Evolutionary conservation across 2,888 invertebrate species (phyloP), one percentile per base, ranked within the genome.

Genomic region (Diaphora mendica): DNA sequence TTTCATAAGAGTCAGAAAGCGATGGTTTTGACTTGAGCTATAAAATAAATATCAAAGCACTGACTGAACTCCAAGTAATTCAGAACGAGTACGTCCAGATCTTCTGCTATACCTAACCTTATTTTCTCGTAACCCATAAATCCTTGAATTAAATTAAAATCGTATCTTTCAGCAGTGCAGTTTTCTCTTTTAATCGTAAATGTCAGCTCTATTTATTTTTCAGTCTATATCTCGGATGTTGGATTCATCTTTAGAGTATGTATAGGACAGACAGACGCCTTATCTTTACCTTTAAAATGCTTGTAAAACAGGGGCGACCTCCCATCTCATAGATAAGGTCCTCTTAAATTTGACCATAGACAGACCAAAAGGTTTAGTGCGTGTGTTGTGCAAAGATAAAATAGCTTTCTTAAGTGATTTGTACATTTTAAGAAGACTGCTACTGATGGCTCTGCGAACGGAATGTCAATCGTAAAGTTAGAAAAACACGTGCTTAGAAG

Each of bases 161-260:
- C 8, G 1, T 23, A 20, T 20, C 20, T 51, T 23, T 51, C 3
- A 44, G 1, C 2, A 3, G 15, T 44, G 44, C 1, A 0, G 15
- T 44, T 44, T 55, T 55, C 0, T 55, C 7, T 62, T 30, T 30
- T 30, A 30, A 62, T 4, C 13, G 3, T 26, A 26, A 1, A 30
- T 30, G 30, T 30, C 76, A 73, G 0, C 9, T 91, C 90, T 90
- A 85, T 68, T 33, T 3, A 2, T 0, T 85, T 82, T 8, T 4
- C 73, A 30, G 62, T 82, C 90, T 88, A 78, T 74, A 73, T 39
- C 5, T 33, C 80, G 91, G 93, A 94, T 93, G 93, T 94, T 90
- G 92, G 90, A 92, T 93, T 94, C 94, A 95, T 94, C 95, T 94
- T 89, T 87, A 66, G 90, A 89, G 88, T 90, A 92, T 93, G 91